Conservation (phyloP, 2,113 vertebrate species). For the rabbit (Oryctolagus cuniculus) region mOryCun1.1 NC_091445.1:36871501-36872000, state of each 20-base stretch:
- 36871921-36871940: not conserved
- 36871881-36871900: not conserved
- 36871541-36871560: slow-evolving; percentile 41
- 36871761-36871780: slow-evolving; percentile 65
- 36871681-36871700: slow-evolving; percentile 68
- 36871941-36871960: not conserved
- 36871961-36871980: not conserved
- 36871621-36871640: slow-evolving; percentile 79
- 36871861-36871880: not conserved
- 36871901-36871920: not conserved
- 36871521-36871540: slow-evolving; percentile 72
- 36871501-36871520: slow-evolving; percentile 27
- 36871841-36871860: not conserved
- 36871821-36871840: not conserved
- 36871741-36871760: slow-evolving; percentile 75
- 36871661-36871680: slow-evolving; percentile 82
- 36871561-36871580: slow-evolving; percentile 70
- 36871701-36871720: slow-evolving; percentile 72
- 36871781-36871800: slow-evolving; percentile 68
- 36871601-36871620: slow-evolving; percentile 80
- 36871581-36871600: slow-evolving; percentile 42
- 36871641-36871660: slow-evolving; percentile 82
- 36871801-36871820: not conserved
- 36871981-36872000: not conserved
- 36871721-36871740: slow-evolving; percentile 70